A percentile compares a stretch with the other conserved stretches of the same genome.
Conservation (phyloP, 2,113 vertebrate species). For the Corythoichthys haematopterus region DNA sequence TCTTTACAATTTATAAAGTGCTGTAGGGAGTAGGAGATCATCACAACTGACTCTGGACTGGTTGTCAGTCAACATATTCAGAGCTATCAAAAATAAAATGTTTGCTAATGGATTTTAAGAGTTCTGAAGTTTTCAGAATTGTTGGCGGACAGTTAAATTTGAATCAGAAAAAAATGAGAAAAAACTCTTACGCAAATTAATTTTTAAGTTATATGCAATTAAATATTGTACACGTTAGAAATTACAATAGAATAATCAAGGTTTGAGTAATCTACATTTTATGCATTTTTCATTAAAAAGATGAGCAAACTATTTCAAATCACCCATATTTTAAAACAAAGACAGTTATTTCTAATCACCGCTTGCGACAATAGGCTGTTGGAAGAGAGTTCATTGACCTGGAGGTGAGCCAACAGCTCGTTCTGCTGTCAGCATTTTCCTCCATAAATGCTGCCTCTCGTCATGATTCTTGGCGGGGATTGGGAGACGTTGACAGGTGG, state of each 20-base stretch:
- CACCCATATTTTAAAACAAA: conserved; percentile 17
- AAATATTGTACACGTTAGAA: no score
- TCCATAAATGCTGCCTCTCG: conserved; percentile 45
- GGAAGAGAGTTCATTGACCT: conserved; percentile 54
- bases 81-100: neutral
- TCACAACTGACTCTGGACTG: neutral
- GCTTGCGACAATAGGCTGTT: conserved; percentile 30
- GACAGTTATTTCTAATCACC: conserved; percentile 43
- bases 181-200: no score
- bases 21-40: neutral
- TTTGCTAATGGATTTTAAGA: neutral
- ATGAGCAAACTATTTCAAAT: conserved; percentile 20
- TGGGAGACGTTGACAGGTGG: conserved; percentile 28
- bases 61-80: neutral
- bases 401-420: conserved; percentile 24
- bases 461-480: conserved; percentile 44
- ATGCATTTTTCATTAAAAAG: conserved; percentile 10
- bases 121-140: no score
- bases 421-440: conserved; percentile 49
- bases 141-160: no score
- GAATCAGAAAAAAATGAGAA: no score
- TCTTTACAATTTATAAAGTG: neutral
- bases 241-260: neutral
- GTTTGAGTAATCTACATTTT: conserved; percentile 13
- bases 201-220: no score